Conservation (phyloP, 2,113 vertebrate species). For the Perognathus longimembris region DNA sequence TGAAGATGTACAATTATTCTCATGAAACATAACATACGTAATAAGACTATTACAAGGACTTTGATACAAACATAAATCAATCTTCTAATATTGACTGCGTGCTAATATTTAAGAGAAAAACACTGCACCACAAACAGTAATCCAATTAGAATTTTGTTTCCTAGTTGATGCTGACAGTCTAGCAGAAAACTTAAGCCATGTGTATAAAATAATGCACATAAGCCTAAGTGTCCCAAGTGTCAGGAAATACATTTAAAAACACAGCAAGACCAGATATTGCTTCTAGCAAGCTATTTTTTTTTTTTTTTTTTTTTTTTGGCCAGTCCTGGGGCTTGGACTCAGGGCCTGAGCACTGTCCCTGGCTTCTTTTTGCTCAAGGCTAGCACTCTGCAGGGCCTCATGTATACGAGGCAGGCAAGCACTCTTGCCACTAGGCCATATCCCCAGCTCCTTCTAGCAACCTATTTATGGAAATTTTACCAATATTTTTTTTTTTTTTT, state of each 20-base stretch:
- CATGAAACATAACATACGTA: neutral
- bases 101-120: neutral
- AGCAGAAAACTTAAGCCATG: neutral
- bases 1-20: slow-evolving; percentile 80
- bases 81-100: slow-evolving; percentile 1
- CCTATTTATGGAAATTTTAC: no score
- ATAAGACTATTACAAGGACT: neutral
- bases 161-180: neutral
- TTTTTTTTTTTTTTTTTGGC: no score
- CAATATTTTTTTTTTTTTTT: no score
- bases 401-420: no score
- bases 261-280: neutral
- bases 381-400: no score
- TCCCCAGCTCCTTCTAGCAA: no score
- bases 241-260: slow-evolving; percentile 14
- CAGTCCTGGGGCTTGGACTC: no score
- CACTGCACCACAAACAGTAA: neutral
- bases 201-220: neutral
- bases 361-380: no score
- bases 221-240: neutral
- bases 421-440: no score
- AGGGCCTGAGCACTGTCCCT: no score
- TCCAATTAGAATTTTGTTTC: neutral
- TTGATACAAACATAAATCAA: neutral
- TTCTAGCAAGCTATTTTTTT: neutral